Evolutionary conservation across 2,888 invertebrate species (phyloP), one percentile per base, ranked within the genome.

Genomic region (Ectropis crepuscularia): DNA sequence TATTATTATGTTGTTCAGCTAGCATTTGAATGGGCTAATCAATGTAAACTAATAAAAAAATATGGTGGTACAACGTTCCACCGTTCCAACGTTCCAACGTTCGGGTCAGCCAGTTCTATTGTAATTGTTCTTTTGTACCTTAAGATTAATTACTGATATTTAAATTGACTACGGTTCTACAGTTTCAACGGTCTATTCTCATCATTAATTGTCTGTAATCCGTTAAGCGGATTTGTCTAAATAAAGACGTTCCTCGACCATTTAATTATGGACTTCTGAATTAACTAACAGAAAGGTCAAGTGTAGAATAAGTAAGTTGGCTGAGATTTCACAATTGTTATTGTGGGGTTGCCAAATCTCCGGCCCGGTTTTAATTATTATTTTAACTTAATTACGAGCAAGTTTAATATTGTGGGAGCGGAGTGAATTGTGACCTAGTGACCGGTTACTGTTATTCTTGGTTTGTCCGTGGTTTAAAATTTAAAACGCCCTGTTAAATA

Each of bases 221-320:
- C 11, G 50, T 50, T 39, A 49, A 37, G 53, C n/a, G 12, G 46
- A 45, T 49, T 50, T 57, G n/a, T 36, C 47, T 48, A 60, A 53
- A 60, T 57, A 53, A 51, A 60, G 63, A 39, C n/a, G 10, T 11
- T 37, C 58, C 50, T n/a, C 59, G 42, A 36, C 43, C 10, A 60
- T 60, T 57, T 46, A 50, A 47, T 49, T 63, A 59, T 54, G 28
- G 63, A 45, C n/a, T 55, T n/a, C 37, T 64, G 16, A 58, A 59
- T 60, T 57, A 65, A 63, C 12, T 37, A 37, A 36, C 39, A 48
- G 51, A 65, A 61, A 61, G 60, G 64, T 57, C 60, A 64, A 64
- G 60, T 53, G 57, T 48, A 12, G 41, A 64, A 47, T 47, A 47
- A 60, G 41, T 55, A 51, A 37, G 43, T 53, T 11, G 6, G 53